phyloP scores from a whole-genome alignment of 2,888 invertebrate species.

The Pollenia angustigena region DNA sequence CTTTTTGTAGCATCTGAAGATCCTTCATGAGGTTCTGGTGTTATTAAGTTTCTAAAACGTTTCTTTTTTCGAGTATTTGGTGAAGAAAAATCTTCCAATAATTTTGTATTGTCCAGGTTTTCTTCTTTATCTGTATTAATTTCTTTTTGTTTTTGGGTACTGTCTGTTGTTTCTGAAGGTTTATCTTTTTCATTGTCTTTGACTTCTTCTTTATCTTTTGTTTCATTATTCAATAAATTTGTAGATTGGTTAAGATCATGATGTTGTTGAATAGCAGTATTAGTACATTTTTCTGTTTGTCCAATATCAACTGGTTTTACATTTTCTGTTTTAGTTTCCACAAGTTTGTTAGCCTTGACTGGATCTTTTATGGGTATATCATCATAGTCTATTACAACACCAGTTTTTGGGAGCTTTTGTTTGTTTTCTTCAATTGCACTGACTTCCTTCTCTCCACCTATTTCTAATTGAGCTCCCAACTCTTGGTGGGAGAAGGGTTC shows the following conservation, averaged over 20 bases:
- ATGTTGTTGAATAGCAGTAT: background rate
- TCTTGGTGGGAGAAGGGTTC: conserved; percentile 27
- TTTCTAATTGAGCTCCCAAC: conserved; percentile 55
- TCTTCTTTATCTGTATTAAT: background rate
- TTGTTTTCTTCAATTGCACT: conserved; percentile 12
- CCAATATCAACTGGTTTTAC: background rate
- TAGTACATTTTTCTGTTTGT: background rate
- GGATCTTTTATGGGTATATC: conserved; percentile 1
- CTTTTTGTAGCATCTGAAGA: background rate
- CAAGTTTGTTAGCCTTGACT: background rate
- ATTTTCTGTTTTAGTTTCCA: background rate
- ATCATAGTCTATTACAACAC: conserved; percentile 57
- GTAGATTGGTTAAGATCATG: background rate
- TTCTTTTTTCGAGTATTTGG: conserved; percentile 54
- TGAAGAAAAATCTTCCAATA: background rate
- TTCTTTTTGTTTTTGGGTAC: background rate
- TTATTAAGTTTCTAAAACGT: conserved; percentile 57
- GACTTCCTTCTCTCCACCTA: conserved; percentile 26
- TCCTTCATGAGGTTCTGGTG: conserved; percentile 25
- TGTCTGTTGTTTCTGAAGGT: background rate
- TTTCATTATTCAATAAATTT: background rate
- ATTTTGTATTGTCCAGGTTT: background rate
- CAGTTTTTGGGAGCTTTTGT: conserved; percentile 38
- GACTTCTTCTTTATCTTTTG: background rate
- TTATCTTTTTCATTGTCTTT: background rate